Evolutionary conservation across 2,888 invertebrate genomes (phyloP), one percentile per base, ranked within the genome.

Genomic region (Drosophila suboccidentalis): DNA sequence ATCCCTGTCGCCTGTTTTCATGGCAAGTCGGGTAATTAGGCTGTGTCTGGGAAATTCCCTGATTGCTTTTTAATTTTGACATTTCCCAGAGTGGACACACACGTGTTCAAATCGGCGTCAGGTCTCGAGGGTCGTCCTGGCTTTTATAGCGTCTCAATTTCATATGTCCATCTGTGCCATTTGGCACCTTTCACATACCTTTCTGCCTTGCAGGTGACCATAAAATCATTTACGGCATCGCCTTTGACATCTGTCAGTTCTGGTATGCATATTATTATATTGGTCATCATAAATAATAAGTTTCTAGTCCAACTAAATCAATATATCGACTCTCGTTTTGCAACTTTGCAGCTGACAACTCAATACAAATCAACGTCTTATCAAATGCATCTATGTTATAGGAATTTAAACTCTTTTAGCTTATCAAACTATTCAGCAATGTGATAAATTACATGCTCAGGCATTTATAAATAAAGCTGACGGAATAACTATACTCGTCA

Each of bases 41-140:
- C 17, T 6, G 46, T n/a, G 38, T 15, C 69, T 49, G 77, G 66
- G 76, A 51, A 26, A 64, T 70, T 62, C 75, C 78, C 36, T 82
- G 71, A 82, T 84, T 72, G 69, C 68, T 73, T 79, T 79, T 81
- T 74, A 82, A 84, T 84, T 49, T 62, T 49, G 68, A 69, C 55
- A 59, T 64, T 82, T 77, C 58, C 68, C 50, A 55, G 49, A 60
- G 13, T 51, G 59, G 26, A 26, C 34, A n/a, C 60, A 62, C 60
- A 70, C 59, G 53, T 75, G 72, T 36, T 49, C 55, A 8, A 13
- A n/a, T 41, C 66, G 44, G 19, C 36, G 50, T 53, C 57, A 58
- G 32, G 13, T 39, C 43, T 39, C 39, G 39, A 38, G 50, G 8
- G 50, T 19, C 36, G 19, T 13, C 13, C 50, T 13, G 2, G 2